phyloP scores from a whole-genome alignment of 2,797 vertebrate species.

The Sebastes hopkinsi region DNA sequence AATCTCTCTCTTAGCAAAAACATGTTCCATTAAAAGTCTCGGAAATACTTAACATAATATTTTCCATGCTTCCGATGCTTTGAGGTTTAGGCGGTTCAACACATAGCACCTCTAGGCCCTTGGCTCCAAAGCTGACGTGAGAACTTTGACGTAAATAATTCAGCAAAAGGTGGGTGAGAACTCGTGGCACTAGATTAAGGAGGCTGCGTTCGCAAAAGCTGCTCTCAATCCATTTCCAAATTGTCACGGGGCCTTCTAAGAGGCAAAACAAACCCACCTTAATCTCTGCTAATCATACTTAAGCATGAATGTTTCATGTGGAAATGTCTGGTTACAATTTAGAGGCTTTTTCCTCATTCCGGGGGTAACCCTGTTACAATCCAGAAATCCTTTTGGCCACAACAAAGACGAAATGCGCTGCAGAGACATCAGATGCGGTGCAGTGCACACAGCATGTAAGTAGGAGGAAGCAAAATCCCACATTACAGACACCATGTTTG shows the following conservation, averaged over 20 bases:
- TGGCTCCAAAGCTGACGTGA: conserved; percentile 55
- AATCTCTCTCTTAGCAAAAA: conserved; percentile 31
- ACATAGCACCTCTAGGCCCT: conserved; percentile 39
- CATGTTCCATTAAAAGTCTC: conserved; percentile 41
- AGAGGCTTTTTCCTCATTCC: conserved; percentile 65
- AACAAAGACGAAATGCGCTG: conserved; percentile 69
- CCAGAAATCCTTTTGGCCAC: conserved; percentile 75
- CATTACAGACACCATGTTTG: conserved; percentile 65
- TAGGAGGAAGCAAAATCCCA: conserved; percentile 61
- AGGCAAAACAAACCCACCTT: conserved; percentile 80
- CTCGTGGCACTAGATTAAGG: conserved; percentile 75
- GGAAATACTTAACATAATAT: conserved; percentile 40
- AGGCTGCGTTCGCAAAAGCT: conserved; percentile 69
- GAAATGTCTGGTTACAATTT: conserved; percentile 79
- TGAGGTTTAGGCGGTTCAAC: conserved; percentile 44
- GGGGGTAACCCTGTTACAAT: conserved; percentile 68
- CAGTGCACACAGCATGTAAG: conserved; percentile 48
- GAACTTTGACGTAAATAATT: conserved; percentile 74
- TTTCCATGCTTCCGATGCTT: conserved; percentile 36
- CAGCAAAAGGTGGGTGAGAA: conserved; percentile 73
- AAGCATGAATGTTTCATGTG: conserved; percentile 81
- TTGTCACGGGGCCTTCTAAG: conserved; percentile 75
- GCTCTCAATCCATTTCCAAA: conserved; percentile 78
- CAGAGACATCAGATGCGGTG: conserved; percentile 57
- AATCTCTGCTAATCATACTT: conserved; percentile 82